A percentile compares a stretch with the other conserved stretches of the same genome.
These are phyloP conservation scores for Monarcha castaneiventris DNA, from an alignment of 2,113 vertebrate genomes.

Conservation along the genomic window DNA sequence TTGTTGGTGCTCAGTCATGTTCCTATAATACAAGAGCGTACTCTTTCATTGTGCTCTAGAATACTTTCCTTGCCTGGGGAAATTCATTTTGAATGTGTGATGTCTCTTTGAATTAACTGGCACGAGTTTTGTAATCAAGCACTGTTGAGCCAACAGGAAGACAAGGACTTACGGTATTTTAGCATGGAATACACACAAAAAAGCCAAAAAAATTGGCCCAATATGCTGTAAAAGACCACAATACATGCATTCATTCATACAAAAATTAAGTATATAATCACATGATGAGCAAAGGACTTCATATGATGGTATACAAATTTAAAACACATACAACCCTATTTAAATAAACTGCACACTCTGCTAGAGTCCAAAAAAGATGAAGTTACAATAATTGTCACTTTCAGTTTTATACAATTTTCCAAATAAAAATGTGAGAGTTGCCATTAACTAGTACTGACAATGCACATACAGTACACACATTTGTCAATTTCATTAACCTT, in stretches of 20 bases:
- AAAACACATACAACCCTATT: conserved; percentile 48
- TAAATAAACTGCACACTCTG: conserved; percentile 53
- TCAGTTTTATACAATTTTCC: conserved; percentile 54
- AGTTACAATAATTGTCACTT: conserved; percentile 51
- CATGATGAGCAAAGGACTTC: conserved; percentile 21
- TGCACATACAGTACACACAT: conserved; percentile 33
- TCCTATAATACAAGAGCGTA: background rate
- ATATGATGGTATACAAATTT: conserved; percentile 47
- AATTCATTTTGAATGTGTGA: conserved; percentile 8
- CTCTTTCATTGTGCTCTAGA: background rate
- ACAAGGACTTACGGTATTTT: background rate
- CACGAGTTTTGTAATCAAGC: conserved; percentile 26
- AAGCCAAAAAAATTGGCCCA: background rate
- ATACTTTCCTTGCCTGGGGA: background rate
- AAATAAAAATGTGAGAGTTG: conserved; percentile 63
- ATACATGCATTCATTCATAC: background rate
- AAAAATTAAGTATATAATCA: conserved; percentile 33
- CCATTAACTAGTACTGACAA: conserved; percentile 66
- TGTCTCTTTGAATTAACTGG: conserved; percentile 9
- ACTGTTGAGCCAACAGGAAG: conserved; percentile 46
- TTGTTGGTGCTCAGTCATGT: background rate
- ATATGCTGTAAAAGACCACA: background rate
- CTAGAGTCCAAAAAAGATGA: conserved; percentile 52
- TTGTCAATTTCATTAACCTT: conserved; percentile 75
- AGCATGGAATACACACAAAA: background rate